Percentiles rank a stretch among this genome's conserved stretches.
Conservation (phyloP, 2,888 invertebrate species). For the Rotaria macrura region DNA sequence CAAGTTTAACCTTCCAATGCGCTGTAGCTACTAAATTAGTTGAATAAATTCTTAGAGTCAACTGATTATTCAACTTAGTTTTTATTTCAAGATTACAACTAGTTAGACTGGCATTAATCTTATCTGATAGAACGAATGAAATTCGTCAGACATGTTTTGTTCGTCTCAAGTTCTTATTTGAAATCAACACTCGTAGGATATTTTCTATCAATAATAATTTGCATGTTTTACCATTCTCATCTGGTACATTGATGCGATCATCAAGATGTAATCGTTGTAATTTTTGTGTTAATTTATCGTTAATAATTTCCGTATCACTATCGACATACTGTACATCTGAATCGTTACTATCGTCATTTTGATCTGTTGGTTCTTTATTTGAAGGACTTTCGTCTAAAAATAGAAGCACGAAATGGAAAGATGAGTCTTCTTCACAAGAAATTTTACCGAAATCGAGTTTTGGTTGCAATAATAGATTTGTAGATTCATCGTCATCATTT, state of each 20-base stretch:
- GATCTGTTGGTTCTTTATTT: background rate
- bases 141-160: too few species aligned
- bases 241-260: background rate
- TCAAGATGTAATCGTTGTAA: constrained; percentile 15
- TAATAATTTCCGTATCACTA: background rate
- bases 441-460: background rate
- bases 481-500: background rate
- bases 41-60: too few species aligned
- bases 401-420: background rate
- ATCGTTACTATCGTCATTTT: background rate
- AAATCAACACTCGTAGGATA: too few species aligned
- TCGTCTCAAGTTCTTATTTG: too few species aligned
- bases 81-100: too few species aligned
- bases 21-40: too few species aligned
- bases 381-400: background rate
- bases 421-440: too few species aligned
- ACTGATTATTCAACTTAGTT: too few species aligned
- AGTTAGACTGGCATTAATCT: too few species aligned
- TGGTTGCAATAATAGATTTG: background rate
- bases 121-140: too few species aligned
- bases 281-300: constrained; percentile 11
- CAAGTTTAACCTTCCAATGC: too few species aligned
- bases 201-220: too few species aligned
- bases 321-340: background rate
- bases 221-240: background rate